Conservation (phyloP, 2,888 invertebrate species). For the Rapana venosa region DNA sequence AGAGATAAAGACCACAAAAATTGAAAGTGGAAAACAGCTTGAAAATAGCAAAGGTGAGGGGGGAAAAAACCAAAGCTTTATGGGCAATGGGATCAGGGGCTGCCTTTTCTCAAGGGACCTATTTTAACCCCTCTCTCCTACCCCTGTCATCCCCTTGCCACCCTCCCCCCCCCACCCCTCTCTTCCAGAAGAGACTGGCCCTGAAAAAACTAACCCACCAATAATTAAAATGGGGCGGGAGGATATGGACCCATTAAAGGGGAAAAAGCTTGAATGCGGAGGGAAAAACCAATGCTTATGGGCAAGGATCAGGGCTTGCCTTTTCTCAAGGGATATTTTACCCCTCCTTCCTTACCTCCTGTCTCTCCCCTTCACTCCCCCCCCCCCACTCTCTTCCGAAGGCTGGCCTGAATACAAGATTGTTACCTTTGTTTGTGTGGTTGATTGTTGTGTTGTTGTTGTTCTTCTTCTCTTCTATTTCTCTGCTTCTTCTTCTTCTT, state of each 20-base stretch:
- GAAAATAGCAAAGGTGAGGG: too few relatives aligned
- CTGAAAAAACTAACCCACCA: too few relatives aligned
- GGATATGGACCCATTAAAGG: too few relatives aligned
- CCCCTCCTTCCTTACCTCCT: not conserved
- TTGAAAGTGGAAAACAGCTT: too few relatives aligned
- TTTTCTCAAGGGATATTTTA: conserved; percentile 19
- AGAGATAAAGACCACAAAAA: too few relatives aligned
- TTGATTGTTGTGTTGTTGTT: too few relatives aligned
- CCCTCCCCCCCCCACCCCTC: not conserved
- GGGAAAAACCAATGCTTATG: too few relatives aligned
- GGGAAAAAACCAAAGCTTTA: too few relatives aligned
- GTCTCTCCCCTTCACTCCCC: not conserved
- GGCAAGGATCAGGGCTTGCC: not conserved
- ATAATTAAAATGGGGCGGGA: too few relatives aligned
- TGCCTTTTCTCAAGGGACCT: not conserved
- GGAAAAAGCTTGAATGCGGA: too few relatives aligned
- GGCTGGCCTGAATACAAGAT: not conserved
- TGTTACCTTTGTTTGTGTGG: not conserved
- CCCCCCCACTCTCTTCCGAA: not conserved
- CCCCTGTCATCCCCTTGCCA: not conserved
- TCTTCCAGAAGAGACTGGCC: not conserved
- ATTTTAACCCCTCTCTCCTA: conserved; percentile 14
- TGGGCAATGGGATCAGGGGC: not conserved
- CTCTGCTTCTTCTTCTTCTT: not conserved
- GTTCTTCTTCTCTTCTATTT: not conserved